Evolutionary conservation across 2,113 vertebrate species (phyloP).

Genomic region (Pseudonaja textilis): DNA sequence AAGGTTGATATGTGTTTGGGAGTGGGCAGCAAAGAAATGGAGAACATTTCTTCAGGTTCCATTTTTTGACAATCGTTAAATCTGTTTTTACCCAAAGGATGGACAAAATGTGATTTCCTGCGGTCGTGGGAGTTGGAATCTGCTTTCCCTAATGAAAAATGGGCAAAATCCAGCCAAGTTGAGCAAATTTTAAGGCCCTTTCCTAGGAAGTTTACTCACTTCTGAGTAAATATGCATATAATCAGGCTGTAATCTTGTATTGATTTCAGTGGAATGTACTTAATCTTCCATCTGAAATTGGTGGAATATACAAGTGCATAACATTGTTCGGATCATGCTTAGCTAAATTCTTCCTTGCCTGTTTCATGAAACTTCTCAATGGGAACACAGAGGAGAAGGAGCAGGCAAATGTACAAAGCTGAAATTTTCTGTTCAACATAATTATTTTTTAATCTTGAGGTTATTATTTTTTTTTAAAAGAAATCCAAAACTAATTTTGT

Average conservation of each 20-base stretch:
- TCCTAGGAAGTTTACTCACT: background rate
- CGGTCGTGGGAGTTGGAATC: background rate
- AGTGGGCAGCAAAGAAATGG: background rate
- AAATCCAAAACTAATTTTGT: background rate
- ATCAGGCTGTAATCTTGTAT: background rate
- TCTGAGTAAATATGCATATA: background rate
- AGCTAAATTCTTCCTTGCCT: background rate
- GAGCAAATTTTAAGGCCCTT: background rate
- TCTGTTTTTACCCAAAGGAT: background rate
- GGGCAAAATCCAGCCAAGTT: background rate
- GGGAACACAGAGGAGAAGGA: background rate
- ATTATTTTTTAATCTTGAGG: background rate
- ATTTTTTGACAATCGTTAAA: background rate
- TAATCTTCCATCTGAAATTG: background rate
- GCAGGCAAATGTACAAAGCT: background rate
- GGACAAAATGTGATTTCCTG: background rate
- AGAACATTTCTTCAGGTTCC: background rate
- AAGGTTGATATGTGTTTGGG: background rate
- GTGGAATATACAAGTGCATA: background rate
- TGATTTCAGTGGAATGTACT: background rate
- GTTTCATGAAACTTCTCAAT: background rate
- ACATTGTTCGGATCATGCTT: background rate
- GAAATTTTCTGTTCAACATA: background rate
- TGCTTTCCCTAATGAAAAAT: background rate
- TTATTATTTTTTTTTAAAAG: background rate